These are phyloP conservation scores for Sycobia sp. DNA, from an alignment of 1,140 invertebrate genomes.

Conservation along the genomic window DNA sequence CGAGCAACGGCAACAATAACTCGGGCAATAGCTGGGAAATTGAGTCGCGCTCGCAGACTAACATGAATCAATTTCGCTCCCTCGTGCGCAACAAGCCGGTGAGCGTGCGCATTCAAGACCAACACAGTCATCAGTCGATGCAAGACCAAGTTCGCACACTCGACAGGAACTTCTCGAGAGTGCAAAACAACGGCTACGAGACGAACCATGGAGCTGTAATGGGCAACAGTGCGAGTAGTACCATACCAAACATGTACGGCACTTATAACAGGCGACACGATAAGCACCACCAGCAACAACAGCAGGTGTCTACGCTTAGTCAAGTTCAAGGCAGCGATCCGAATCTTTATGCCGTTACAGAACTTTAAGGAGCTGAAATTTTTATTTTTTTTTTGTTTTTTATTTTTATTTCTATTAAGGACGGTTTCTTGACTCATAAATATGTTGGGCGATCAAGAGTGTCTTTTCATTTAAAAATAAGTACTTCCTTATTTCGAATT, in stretches of 20 bases:
- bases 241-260: conserved; percentile 60
- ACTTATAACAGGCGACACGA: conserved; percentile 57
- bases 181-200: conserved; percentile 47
- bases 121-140: conserved; percentile 50
- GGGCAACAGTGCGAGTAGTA: conserved; percentile 41
- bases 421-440: too few species aligned
- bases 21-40: conserved; percentile 56
- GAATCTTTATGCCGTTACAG: conserved; percentile 59
- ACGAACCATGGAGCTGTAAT: conserved; percentile 53
- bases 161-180: conserved; percentile 56
- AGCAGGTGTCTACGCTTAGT: conserved; percentile 52
- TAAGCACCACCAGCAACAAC: conserved; percentile 42
- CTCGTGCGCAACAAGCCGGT: conserved; percentile 57
- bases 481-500: too few species aligned
- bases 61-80: conserved; percentile 61
- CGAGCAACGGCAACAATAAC: conserved; percentile 43
- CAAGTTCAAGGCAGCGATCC: conserved; percentile 61
- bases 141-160: conserved; percentile 59
- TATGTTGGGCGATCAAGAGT: too few species aligned
- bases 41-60: conserved; percentile 57
- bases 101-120: conserved; percentile 41
- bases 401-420: neutral
- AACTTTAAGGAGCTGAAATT: conserved; percentile 16
- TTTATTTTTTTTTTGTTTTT: neutral
- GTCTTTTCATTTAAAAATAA: too few species aligned